phyloP scores from a whole-genome alignment of 2,113 vertebrate genomes.

The Rhinoderma darwinii region DNA sequence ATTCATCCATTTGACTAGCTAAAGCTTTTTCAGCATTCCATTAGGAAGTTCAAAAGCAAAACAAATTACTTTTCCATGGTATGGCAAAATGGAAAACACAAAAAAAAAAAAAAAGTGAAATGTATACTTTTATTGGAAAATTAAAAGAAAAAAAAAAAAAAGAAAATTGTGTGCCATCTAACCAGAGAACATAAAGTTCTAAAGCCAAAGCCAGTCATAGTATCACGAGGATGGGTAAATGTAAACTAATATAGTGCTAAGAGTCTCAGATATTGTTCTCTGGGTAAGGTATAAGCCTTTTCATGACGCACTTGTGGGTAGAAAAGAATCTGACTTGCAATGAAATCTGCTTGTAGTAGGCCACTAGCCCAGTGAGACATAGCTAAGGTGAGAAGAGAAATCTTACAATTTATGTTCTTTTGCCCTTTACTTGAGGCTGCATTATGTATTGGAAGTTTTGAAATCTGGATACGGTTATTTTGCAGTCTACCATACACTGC shows the following conservation, averaged over 20 bases:
- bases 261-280: conserved; percentile 37
- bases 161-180: conserved; percentile 26
- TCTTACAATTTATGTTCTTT: background rate
- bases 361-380: background rate
- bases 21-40: background rate
- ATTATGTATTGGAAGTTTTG: too few relatives aligned
- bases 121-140: conserved; percentile 44
- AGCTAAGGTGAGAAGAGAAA: conserved; percentile 20
- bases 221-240: conserved; percentile 33
- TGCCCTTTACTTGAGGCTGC: background rate
- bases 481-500: too few relatives aligned
- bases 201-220: conserved; percentile 35
- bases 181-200: conserved; percentile 54
- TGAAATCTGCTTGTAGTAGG: conserved; percentile 1
- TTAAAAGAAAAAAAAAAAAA: conserved; percentile 17
- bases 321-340: conserved; percentile 42
- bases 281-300: background rate
- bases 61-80: conserved; percentile 39
- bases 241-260: conserved; percentile 34
- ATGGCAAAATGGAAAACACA: conserved; percentile 21
- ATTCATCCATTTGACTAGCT: background rate
- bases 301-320: conserved; percentile 55
- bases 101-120: background rate
- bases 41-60: conserved; percentile 15
- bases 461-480: too few relatives aligned